Base-by-base conservation (phyloP, 2,113 vertebrate genomes). In the Osmerus mordax region DNA sequence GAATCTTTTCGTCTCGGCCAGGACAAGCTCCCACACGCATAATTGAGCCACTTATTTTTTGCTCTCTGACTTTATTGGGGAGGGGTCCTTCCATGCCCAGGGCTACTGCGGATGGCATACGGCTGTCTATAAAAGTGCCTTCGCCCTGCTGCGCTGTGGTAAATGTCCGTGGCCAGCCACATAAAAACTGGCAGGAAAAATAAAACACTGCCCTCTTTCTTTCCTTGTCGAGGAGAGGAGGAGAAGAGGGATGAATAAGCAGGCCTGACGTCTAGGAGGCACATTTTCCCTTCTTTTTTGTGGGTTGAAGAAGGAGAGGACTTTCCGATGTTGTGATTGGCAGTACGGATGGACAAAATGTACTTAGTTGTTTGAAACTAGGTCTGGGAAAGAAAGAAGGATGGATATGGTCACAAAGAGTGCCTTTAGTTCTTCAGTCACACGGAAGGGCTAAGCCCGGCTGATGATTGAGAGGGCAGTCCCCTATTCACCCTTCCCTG, bases 171-270 rank as follows among this genome's bases (percentile, higher is more conserved):
- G 18, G 56, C 78, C 80, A 25, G 70, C 70, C 78, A 65, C 55
- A 74, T 75, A 76, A 65, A 81, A 70, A 63, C 19, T 16, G 59
- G 66, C n/a, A 47, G 68, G 69, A 76, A 65, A 70, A 71, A 53
- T 65, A 59, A 75, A 73, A 81, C 79, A 79, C 75, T 79, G 73
- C 19, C 29, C n/a, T 61, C 76, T 78, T 79, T 71, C 69, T 76
- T 72, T 68, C 36, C 18, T 19, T 14, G 4, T 58, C 72, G 55
- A 76, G 71, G 16, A 67, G 23, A 16, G 25, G 54, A 64, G 72
- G 72, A 65, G 58, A 81, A 73, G 71, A 69, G 73, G 58, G 72
- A 70, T 21, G 67, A 77, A 77, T 59, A 67, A 65, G 66, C 66
- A 64, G 75, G 70, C 60, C 51, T 18, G 63, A 67, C 69, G 60